Evolutionary conservation across 2,797 vertebrate species (phyloP), one percentile per base, ranked within the genome.

Genomic region (Jordanella pulchra): DNA sequence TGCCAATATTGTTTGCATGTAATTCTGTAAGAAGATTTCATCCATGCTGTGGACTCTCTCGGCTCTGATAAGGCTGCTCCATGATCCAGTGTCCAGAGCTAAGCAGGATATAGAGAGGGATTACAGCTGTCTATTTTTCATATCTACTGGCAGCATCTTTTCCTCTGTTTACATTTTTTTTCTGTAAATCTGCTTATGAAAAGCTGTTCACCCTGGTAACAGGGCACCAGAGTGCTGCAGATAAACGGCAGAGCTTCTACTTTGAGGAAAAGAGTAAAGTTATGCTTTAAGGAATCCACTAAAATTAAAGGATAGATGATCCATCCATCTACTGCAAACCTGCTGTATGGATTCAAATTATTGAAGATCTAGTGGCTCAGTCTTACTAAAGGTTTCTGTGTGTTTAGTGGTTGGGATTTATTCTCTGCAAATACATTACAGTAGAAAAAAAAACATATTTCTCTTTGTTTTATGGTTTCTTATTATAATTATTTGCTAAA

Each of bases 111-210:
- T 61, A 48, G 89, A 72, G 15, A 76, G 67, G 89, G 89, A 92
- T 93, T 89, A 89, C 77, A 90, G 87, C 87, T 87, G 91, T 89
- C 87, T 88, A 76, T 80, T 82, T 78, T 79, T 85, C 84, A 70
- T 89, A 92, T 93, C 90, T 92, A 76, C 77, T 81, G 73, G 74
- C 83, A 89, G 81, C 84, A 90, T 93, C 91, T 86, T 39, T 85
- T 65, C 76, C 67, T 74, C 70, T 73, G 78, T 88, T 87, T 86
- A 76, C 75, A 79, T 84, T 79, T 70, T 13, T 39, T 14, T 60
- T 58, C 75, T 68, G 77, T 80, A 86, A 91, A 91, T 91, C 86
- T 88, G 84, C 85, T 87, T 83, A 81, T 78, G 73, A 71, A 83
- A 87, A 87, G 76, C 83, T 28, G 65, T 73, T 83, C 77, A 42